Percentiles rank a stretch among this genome's conserved stretches.
These are phyloP conservation scores for Halcyon malimbica DNA, from an alignment of 2,113 vertebrate species.

Conservation along the genomic window DNA sequence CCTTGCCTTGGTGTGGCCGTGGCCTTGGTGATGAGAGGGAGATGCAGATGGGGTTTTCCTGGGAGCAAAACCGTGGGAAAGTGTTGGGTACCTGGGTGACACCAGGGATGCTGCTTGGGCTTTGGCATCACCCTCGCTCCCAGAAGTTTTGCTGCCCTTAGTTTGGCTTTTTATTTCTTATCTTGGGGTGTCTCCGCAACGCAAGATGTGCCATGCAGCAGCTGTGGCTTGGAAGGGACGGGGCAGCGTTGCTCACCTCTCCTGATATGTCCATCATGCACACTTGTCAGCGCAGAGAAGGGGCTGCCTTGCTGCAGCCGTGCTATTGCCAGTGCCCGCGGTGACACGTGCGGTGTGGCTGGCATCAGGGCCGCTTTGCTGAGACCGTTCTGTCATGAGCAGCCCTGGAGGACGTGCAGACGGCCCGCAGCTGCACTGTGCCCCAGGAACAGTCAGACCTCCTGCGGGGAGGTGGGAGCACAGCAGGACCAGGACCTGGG, in stretches of 20 bases:
- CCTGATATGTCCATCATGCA: neutral
- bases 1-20: fast-evolving
- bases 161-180: neutral
- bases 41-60: neutral
- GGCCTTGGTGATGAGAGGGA: fast-evolving
- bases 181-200: neutral
- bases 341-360: neutral
- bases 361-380: fast-evolving
- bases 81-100: neutral
- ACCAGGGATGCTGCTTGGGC: neutral
- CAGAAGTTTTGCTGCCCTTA: neutral
- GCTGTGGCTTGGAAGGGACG: neutral
- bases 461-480: neutral
- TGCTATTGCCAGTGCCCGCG: neutral
- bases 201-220: neutral
- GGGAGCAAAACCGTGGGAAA: fast-evolving
- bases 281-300: fast-evolving
- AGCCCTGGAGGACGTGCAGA: neutral
- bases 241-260: neutral
- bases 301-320: neutral
- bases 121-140: neutral
- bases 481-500: neutral
- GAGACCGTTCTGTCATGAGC: neutral
- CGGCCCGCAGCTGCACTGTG: fast-evolving
- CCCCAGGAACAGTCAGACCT: neutral